Evolutionary conservation across 2,797 vertebrate genomes (phyloP).

Genomic region (Pseudotriccus pelzelni): DNA sequence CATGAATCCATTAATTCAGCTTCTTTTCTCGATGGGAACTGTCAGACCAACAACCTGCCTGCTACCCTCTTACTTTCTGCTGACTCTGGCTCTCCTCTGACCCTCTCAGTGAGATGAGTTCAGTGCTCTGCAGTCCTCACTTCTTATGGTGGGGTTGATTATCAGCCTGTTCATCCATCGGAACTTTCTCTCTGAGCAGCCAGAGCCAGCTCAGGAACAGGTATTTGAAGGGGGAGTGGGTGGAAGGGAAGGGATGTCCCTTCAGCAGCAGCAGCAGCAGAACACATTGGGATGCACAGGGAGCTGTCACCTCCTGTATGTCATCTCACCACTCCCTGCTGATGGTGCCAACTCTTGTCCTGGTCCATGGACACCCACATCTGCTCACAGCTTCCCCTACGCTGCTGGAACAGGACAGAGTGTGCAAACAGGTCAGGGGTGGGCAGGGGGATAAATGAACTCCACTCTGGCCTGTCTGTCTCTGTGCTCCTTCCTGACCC

Average conservation of each 20-base stretch:
- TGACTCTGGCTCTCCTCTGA: background rate
- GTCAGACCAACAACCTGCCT: background rate
- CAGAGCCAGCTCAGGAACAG: background rate
- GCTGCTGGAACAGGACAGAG: background rate
- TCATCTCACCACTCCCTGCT: too few species aligned
- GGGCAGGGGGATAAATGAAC: background rate
- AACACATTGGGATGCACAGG: background rate
- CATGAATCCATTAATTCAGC: background rate
- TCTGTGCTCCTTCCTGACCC: background rate
- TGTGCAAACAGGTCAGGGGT: background rate
- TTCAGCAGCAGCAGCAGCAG: background rate
- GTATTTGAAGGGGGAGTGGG: rapidly evolving
- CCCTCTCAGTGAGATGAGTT: background rate
- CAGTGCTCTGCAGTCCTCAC: background rate
- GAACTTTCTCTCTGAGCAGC: background rate
- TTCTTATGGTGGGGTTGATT: too few species aligned
- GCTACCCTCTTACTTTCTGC: background rate
- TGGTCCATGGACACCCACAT: background rate
- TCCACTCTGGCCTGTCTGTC: background rate
- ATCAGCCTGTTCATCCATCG: background rate
- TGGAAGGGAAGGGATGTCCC: background rate
- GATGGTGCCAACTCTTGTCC: too few species aligned
- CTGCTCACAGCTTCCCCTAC: background rate
- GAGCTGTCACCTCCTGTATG: background rate
- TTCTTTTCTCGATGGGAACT: background rate